phyloP scores from a whole-genome alignment of 2,797 vertebrate species.

The Mico argentatus region DNA sequence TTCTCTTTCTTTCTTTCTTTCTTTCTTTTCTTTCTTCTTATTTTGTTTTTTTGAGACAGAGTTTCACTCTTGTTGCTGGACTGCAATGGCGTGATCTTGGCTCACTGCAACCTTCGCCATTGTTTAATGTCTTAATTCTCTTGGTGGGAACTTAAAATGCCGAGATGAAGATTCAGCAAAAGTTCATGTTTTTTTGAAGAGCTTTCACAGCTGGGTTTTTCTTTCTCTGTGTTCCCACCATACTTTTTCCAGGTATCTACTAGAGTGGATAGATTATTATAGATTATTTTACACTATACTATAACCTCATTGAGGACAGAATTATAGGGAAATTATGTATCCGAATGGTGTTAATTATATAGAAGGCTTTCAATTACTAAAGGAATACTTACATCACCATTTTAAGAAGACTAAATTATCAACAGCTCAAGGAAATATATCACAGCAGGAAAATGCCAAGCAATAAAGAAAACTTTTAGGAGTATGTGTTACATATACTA shows the following conservation, averaged over 20 bases:
- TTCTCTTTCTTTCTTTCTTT: background rate
- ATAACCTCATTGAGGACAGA: background rate
- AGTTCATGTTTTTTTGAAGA: background rate
- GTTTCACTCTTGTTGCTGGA: no score
- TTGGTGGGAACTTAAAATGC: background rate
- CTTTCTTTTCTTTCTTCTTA: background rate
- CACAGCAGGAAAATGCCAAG: background rate
- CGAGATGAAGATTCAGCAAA: background rate
- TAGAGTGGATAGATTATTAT: background rate
- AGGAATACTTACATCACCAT: background rate
- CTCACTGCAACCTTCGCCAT: no score
- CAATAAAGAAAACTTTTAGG: background rate
- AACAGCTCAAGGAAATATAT: background rate
- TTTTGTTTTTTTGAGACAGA: background rate
- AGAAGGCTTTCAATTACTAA: background rate
- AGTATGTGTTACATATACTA: background rate
- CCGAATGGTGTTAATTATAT: background rate
- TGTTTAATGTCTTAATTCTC: background rate
- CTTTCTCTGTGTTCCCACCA: background rate
- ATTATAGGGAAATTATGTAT: background rate
- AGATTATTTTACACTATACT: background rate
- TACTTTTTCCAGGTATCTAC: background rate
- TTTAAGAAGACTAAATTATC: background rate
- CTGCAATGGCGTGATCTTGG: no score
- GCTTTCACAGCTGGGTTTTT: background rate